Evolutionary conservation across 1,140 invertebrate species (phyloP), one percentile per base, ranked within the genome.

Genomic region (Drosophila arizonae): DNA sequence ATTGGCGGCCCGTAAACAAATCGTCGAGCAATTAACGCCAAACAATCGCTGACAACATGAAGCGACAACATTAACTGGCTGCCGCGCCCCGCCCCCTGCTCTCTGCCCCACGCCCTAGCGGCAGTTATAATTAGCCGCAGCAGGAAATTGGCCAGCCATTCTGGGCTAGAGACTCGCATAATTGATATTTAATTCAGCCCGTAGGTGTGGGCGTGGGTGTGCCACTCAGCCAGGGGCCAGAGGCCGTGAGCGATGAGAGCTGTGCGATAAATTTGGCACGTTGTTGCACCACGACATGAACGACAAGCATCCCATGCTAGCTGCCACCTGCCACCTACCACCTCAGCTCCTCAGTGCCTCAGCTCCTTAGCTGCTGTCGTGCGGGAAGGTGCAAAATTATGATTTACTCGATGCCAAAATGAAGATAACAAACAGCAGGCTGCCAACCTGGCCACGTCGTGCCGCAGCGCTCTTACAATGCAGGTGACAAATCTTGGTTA

Each of bases 1-100:
- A 85, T 75, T 80, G 74, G 74, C 63, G 82, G 76, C 72, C 84
- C 78, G 64, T 76, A 82, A 86, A 79, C 79, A 87, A 87, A 87
- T 87, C 79, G 82, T 61, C 58, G 84, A 70, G 76, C 82, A 75
- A 75, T 75, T 75, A 75, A 41, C 72, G 71, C 54, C 66, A 64
- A 63, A 74, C 65, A 74, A 62, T 51, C n/a, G 51, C 52, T 39
- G 66, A 69, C 71, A 60, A 67, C 57, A 68, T 60, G 50, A 17
- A 56, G 46, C 43, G 50, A 74, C 65, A 73, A 69, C 55, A 24
- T 21, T 6, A 52, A 54, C 21, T 57, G 24, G 39, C 4, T 39
- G 43, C 28, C 24, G 21, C 17, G 15, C 11, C 58, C n/a, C 41
- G 15, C 10, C 48, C 21, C 21, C 21, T 24, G 21, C 21, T 24